Percentiles rank a stretch among this genome's conserved stretches.
Evolutionary conservation across 2,797 vertebrate genomes (phyloP).

Genomic region (Darevskia nairensis): DNA sequence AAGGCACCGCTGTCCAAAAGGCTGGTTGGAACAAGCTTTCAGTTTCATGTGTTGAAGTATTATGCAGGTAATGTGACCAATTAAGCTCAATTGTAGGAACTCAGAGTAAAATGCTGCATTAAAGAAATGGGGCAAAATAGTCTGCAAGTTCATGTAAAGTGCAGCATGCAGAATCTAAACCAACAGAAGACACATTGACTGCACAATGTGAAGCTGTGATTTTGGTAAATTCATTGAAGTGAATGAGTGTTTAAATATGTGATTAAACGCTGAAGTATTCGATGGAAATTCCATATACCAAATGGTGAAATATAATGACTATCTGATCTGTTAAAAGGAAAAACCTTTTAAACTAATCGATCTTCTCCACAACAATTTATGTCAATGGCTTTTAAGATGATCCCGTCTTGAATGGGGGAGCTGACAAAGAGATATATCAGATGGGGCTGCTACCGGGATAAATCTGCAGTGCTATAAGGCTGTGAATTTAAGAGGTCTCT

Average conservation of each 20-base stretch:
- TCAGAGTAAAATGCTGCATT: background rate
- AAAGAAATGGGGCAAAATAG: background rate
- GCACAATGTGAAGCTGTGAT: background rate
- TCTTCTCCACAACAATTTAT: slow-evolving; percentile 81
- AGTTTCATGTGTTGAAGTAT: background rate
- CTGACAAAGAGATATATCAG: slow-evolving; percentile 81
- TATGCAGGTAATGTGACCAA: background rate
- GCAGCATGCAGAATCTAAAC: background rate
- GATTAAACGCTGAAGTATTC: slow-evolving; percentile 70
- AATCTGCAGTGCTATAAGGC: slow-evolving; percentile 69
- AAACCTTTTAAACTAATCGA: slow-evolving; percentile 85
- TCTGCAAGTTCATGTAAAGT: background rate
- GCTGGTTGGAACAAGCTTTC: background rate
- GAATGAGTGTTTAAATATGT: slow-evolving; percentile 71
- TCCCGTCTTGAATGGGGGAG: slow-evolving; percentile 77
- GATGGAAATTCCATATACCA: slow-evolving; percentile 72
- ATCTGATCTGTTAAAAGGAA: slow-evolving; percentile 84
- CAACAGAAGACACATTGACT: background rate
- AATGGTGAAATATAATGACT: slow-evolving; percentile 80
- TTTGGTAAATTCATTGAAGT: slow-evolving; percentile 64
- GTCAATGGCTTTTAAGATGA: slow-evolving; percentile 82
- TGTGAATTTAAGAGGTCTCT: slow-evolving; percentile 69
- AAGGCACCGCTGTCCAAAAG: background rate
- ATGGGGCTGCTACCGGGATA: slow-evolving; percentile 72
- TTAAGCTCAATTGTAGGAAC: background rate